Conservation (phyloP, 1,140 invertebrate genomes). For the Nasonia longicornis region DNA sequence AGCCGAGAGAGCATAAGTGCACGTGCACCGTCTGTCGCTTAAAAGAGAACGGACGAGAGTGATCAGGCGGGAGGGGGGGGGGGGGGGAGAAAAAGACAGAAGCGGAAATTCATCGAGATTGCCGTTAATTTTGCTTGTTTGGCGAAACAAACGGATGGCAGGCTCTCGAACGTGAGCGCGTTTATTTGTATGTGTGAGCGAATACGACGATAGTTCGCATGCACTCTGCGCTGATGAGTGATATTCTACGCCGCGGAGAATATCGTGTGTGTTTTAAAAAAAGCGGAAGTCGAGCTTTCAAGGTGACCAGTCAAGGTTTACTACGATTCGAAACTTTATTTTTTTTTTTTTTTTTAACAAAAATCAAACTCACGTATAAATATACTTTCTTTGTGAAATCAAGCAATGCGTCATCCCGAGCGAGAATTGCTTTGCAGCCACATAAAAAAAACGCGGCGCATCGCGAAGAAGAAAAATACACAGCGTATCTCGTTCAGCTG, state of each 20-base stretch:
- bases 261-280: background rate
- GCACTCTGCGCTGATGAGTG: background rate
- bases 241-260: background rate
- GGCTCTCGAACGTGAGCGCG: background rate
- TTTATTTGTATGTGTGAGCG: slow-evolving; percentile 9
- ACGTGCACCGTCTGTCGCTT: slow-evolving; percentile 10
- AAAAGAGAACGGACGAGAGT: background rate
- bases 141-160: slow-evolving; percentile 38
- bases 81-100: slow-evolving; percentile 10
- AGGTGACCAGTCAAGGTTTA: slow-evolving; percentile 4
- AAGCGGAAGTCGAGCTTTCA: slow-evolving; percentile 3
- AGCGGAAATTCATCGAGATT: slow-evolving; percentile 42
- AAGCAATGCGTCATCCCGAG: background rate
- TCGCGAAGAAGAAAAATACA: background rate
- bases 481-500: background rate
- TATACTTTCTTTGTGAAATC: background rate
- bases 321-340: background rate
- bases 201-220: background rate
- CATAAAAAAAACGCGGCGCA: background rate
- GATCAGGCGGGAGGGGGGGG: background rate
- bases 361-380: background rate
- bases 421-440: slow-evolving; percentile 7
- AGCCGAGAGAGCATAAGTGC: background rate
- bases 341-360: background rate
- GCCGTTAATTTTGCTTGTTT: slow-evolving; percentile 42